A percentile compares a stretch with the other conserved stretches of the same genome.
phyloP scores from a whole-genome alignment of 2,113 vertebrate genomes.

The Phainopepla nitens region DNA sequence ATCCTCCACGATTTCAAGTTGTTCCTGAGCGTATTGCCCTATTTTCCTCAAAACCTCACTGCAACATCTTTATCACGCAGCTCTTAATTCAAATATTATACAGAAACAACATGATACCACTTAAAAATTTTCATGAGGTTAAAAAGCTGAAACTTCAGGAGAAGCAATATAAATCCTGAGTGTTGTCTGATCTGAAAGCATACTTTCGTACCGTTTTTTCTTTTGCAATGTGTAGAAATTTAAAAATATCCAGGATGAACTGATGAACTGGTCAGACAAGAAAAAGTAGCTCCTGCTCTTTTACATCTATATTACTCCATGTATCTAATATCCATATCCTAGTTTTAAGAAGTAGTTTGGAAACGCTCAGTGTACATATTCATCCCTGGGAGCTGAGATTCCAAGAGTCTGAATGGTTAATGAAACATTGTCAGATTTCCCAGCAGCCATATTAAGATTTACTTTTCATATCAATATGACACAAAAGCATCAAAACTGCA shows the following conservation, averaged over 20 bases:
- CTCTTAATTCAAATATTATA: background rate
- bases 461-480: background rate
- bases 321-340: background rate
- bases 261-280: too few relatives aligned
- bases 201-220: background rate
- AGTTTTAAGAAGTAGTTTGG: background rate
- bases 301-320: background rate
- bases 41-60: background rate
- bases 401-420: background rate
- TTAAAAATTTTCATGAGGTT: background rate
- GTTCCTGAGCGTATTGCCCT: background rate
- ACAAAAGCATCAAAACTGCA: conserved; percentile 15
- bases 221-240: background rate
- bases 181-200: background rate
- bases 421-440: background rate
- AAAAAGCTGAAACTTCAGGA: background rate
- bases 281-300: background rate
- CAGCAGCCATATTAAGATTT: background rate
- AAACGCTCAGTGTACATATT: background rate
- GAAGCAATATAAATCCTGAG: background rate
- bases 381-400: background rate
- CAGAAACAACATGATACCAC: background rate
- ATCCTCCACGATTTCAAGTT: background rate
- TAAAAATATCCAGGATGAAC: background rate
- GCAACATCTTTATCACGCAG: background rate